Evolutionary conservation across 1,140 invertebrate species (phyloP).

Genomic region (Caenorhabditis brenneri): DNA sequence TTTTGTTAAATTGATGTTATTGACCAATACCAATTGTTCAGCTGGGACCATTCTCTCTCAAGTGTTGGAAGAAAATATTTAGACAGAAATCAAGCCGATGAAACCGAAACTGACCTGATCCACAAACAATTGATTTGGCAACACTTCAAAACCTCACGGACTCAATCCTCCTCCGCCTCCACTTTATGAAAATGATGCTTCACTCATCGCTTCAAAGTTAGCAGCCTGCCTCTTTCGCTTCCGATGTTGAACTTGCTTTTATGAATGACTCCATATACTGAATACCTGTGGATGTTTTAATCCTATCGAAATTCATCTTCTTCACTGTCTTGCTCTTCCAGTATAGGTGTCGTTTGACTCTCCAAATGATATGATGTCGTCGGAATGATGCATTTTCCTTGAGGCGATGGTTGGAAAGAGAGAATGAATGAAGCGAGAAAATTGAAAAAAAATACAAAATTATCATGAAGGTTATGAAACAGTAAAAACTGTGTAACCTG

Average conservation of each 20-base stretch:
- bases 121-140: conserved; percentile 65
- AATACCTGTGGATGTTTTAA: not conserved
- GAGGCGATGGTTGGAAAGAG: no score
- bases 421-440: no score
- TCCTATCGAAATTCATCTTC: conserved; percentile 67
- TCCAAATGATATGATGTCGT: no score
- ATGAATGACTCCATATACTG: conserved; percentile 70
- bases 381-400: no score
- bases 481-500: no score
- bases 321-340: conserved; percentile 67
- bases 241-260: conserved; percentile 65
- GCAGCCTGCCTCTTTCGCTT: conserved; percentile 63
- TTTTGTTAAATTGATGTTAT: no score
- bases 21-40: not conserved
- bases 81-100: no score
- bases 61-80: no score
- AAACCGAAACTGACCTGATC: conserved; percentile 60
- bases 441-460: no score
- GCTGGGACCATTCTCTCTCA: no score
- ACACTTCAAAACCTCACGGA: conserved; percentile 70
- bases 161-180: conserved; percentile 18
- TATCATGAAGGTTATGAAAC: no score
- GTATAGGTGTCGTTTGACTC: no score
- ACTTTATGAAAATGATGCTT: conserved; percentile 1
- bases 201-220: conserved; percentile 15